Base-by-base conservation (phyloP, 2,888 invertebrate genomes). In the Aphidius colemani region DNA sequence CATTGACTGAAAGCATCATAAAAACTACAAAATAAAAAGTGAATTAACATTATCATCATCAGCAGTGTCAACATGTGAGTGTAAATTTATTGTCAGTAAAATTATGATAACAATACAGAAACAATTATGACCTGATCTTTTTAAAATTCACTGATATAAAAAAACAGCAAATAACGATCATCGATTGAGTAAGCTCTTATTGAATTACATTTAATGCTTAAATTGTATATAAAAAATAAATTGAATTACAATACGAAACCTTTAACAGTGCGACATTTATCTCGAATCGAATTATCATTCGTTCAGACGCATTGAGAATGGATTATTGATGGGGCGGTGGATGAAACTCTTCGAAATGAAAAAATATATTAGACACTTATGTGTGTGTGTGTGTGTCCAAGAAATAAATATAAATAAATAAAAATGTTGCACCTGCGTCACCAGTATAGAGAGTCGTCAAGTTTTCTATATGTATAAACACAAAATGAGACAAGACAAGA, bases 401-500 rank as follows among this genome's bases (percentile, higher is more conserved):
- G 13, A 18, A 18, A 18, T 18, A 18, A 18, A 18, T 2, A n/a
- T 18, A 9, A 30, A 30, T 8, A 13, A 13, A 9, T 13, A 50
- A 8, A 50, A 30, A 50, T 3, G 46, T 30, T 59, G 59, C 63
- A 61, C 65, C 61, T 61, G 61, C 61, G 61, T 61, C 44, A 13
- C 10, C 11, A 11, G 13, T 45, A 45, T 13, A 50, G 13, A 18
- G 53, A 59, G 6, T 40, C 7, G 40, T 48, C 45, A 18, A 51
- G 13, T 43, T 40, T 46, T 10, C 53, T 61, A 58, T 57, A 62
- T 39, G 43, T 41, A 53, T 55, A 10, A 53, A 41, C 57, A 30
- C 40, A 13, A 43, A 30, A 48, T 41, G 43, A 7, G 44, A 43
- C 46, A 7, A 40, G 10, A 58, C 39, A 40, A 50, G 49, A 48